Base-by-base conservation (phyloP, 2,113 vertebrate species). In the Grammomys surdaster region DNA sequence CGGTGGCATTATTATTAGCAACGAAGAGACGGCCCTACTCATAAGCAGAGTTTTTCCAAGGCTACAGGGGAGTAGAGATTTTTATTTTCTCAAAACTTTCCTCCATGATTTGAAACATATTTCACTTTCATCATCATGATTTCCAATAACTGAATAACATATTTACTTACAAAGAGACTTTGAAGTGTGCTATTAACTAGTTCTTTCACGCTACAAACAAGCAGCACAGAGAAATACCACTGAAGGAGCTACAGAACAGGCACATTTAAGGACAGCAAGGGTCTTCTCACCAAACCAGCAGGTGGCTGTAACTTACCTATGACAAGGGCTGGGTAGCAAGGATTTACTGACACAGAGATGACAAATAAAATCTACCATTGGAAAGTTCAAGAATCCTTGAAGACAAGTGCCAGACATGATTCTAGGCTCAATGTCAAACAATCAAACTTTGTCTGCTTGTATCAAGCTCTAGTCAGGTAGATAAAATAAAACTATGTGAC, bases 1-100 rank as follows among this genome's bases (percentile, higher is more conserved):
- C 9, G 72, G 40, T 81, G 86, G 56, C 16, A 46, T 76, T 96
- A 96, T 94, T 94, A 96, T 97, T 94, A 97, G 96, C 95, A 77
- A 91, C 69, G 54, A 93, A 89, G 67, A 94, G 69, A 91, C 36
- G 28, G 86, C 67, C 81, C 89, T 81, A 65, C 5, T 26, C 60
- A 85, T 65, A 90, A 54, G 72, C 51, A 82, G 65, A 48, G 12
- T 94, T 96, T 92, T 91, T 85, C 33, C 78, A 92, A 97, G 90
- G 70, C 76, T 90, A 88, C 73, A 67, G 84, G 60, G 78, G 28
- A 90, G 48, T 43, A 46, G 56, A 81, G 58, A 91, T 94, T 89
- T 91, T 91, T 78, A 78, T 70, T 72, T 33, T 56, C 36, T 86
- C 17, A 72, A 58, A 26, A 48, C 92, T 75, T 81, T 2, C 56